phyloP scores from a whole-genome alignment of 2,888 invertebrate genomes.

The Mayetiola destructor region DNA sequence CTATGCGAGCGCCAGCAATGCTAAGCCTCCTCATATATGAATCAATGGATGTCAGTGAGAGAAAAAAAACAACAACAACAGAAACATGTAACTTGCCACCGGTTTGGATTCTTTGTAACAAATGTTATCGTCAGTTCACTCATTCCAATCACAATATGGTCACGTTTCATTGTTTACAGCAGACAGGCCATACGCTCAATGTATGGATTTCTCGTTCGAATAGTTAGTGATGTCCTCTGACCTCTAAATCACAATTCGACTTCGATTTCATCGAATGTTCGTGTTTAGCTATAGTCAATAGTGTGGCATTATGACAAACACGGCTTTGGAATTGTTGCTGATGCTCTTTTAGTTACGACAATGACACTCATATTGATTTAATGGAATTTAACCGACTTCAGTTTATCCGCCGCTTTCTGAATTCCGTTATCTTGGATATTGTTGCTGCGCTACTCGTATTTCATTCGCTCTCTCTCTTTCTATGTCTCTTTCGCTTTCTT shows the following conservation, averaged over 20 bases:
- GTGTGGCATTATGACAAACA: neutral
- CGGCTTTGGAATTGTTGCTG: neutral
- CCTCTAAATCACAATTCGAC: neutral
- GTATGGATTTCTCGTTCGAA: too few species aligned
- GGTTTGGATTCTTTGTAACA: neutral
- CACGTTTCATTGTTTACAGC: constrained; percentile 1
- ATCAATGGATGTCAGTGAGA: neutral
- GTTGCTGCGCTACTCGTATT: too few species aligned
- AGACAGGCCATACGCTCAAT: too few species aligned
- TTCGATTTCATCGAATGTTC: constrained; percentile 8
- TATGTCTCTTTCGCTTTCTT: neutral
- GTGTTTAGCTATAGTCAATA: too few species aligned
- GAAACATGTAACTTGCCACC: constrained; percentile 1
- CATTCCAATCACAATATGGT: neutral
- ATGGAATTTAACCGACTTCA: constrained; percentile 8
- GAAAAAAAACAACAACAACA: too few species aligned
- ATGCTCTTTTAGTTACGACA: neutral
- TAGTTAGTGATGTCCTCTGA: too few species aligned
- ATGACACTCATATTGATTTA: constrained; percentile 4
- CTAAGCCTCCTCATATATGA: neutral
- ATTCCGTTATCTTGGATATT: too few species aligned
- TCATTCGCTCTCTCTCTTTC: neutral
- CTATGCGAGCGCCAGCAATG: neutral
- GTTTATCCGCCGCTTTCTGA: too few species aligned
- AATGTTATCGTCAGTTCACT: too few species aligned